Evolutionary conservation across 2,797 vertebrate genomes (phyloP), one percentile per base, ranked within the genome.

Genomic region (Sylvia borin): DNA sequence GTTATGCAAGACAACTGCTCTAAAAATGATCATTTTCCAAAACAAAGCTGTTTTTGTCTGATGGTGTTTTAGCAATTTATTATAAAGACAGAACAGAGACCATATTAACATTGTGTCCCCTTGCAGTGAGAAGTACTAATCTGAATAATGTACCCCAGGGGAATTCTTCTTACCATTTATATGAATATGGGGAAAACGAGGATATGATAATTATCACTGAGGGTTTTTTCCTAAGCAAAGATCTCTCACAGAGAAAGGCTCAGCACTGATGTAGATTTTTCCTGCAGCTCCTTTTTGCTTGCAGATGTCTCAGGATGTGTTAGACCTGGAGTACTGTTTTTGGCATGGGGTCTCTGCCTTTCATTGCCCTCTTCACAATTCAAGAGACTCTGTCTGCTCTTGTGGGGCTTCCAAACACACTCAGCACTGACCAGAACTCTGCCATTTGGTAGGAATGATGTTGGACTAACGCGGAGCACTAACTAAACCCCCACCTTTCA

Each of bases 381-480:
- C 54, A 40, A 12, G 45, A 42, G 4, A 11, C 16, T 53, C 65
- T 3, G 1, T 32, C 22, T 10, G 1, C 13, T 54, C 57, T 57
- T 57, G 17, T 21, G 60, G 10, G 43, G 32, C 60, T 73, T 75
- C 51, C 32, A 75, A 13, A 34, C 4, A 2, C 1, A 3, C 47
- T 54, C 40, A 43, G 36, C 16, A 7, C 5, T 20, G n/a, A 12
- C 34, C 27, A 40, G 53, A 58, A 43, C 16, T 36, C 48, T 61
- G 14, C 20, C 31, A 4, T 83, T 48, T 8, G 16, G 24, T 26
- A 43, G 43, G 47, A 47, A 51, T 3, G 18, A 2, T 1, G 1
- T 1, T 55, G 31, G 73, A 8, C 60, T 50, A 36, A 25, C 0
- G 0, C 6, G 0, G 5, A 73, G 38, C 61, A 21, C 26, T 9